phyloP scores from a whole-genome alignment of 2,797 vertebrate species.

The Etheostoma nigrum region DNA sequence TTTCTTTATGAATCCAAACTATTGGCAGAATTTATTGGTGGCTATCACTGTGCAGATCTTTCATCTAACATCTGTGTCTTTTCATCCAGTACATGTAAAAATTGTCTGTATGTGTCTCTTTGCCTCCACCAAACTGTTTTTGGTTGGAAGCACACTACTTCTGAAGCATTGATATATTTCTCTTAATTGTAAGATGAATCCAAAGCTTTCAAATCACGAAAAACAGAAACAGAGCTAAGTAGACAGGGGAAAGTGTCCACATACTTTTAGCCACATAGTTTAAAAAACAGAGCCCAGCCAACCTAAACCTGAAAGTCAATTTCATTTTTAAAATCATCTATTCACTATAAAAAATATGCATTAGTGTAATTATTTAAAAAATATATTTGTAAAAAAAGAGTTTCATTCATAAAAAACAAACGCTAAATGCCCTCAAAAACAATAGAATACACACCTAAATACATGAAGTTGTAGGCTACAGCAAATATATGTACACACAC shows the following conservation, averaged over 20 bases:
- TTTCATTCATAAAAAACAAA: neutral
- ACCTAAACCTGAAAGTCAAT: neutral
- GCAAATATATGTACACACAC: constrained; percentile 7
- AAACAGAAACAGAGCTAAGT: neutral
- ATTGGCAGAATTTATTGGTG: neutral
- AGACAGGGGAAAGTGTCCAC: neutral
- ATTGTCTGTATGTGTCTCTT: neutral
- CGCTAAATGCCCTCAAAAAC: neutral
- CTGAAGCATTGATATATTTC: neutral
- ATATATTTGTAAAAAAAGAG: too few species aligned
- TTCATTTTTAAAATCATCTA: neutral
- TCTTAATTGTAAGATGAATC: too few species aligned
- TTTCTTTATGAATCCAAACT: neutral
- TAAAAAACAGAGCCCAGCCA: neutral
- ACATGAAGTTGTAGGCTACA: neutral
- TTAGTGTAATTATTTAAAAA: neutral
- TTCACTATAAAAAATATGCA: neutral
- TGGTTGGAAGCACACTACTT: neutral
- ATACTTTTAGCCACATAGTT: constrained; percentile 1
- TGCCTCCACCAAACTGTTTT: neutral
- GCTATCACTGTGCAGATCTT: neutral
- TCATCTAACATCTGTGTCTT: neutral
- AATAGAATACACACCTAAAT: constrained; percentile 3
- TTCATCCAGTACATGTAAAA: neutral
- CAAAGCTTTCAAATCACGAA: neutral